Base-by-base conservation (phyloP, 2,113 vertebrate genomes). In the Galeopterus variegatus region DNA sequence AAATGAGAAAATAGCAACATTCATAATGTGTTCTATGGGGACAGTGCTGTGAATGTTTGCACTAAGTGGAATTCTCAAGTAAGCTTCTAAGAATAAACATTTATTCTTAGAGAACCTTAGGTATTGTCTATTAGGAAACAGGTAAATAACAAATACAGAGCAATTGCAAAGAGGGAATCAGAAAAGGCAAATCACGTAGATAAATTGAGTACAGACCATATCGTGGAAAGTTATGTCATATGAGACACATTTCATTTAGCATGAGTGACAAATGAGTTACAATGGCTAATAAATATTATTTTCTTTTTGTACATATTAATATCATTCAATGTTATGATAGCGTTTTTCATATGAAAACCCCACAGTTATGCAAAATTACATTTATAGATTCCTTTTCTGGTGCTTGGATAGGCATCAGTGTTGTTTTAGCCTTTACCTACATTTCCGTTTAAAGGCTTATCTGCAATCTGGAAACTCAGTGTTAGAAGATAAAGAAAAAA, bases 21-120 rank as follows among this genome's bases (percentile, higher is more conserved):
- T 93, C 48, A 18, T 75, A 91, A 84, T 84, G 11, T 64, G 92
- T 58, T 95, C 87, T 95, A 3, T 56, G 65, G 76, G 67, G 87
- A 94, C 19, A 58, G 3, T 23, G 23, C 60, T 97, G 17, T 48
- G n/a, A 94, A 28, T 79, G 87, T 95, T 93, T 84, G 60, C 19
- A 81, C 24, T 33, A 48, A 62, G 62, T 94, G 65, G 67, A 85
- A 77, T 94, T 98, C 83, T 97, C 75, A 52, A 23, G 33, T 33
- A 94, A 41, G n/a, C 81, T 92, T 96, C 65, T 88, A 62, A 92
- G 65, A 93, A 93, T 75, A 76, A 92, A 41, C n/a, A 73, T 88
- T 83, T 54, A 76, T 58, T 92, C 17, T n/a, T 77, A 31, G 5
- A 89, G 36, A 80, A 80, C 80, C 36, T 6, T 11, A 50, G 87